Evolutionary conservation across 1,140 invertebrate genomes (phyloP), one percentile per base, ranked within the genome.

Genomic region (Meloidogyne chitwoodi): DNA sequence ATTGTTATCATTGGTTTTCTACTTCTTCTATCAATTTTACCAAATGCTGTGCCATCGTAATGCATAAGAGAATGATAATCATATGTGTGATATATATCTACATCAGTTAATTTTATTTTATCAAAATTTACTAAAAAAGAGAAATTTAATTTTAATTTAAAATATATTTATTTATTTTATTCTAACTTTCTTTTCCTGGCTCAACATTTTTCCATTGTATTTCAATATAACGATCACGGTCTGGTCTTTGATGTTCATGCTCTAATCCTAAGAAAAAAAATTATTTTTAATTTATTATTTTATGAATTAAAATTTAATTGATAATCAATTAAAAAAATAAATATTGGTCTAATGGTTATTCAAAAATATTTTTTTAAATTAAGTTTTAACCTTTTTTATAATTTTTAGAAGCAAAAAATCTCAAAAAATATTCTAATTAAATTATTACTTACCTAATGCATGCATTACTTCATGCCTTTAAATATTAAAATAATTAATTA

Each of bases 31-130:
- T 80, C 78, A 44, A 62, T 34, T 61, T 64, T 73, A 31, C 78
- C 78, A 63, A 80, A 80, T 16, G 78, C 78, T 26, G 76, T 77
- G 14, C 77, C 41, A 26, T 80, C 78, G 38, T 80, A 80, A 64
- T 80, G 78, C 78, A 80, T 80, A 31, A 80, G 69, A 22, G 78
- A 80, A 38, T 74, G 56, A 24, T 80, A 80, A 73, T 80, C 78
- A 68, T 80, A 80, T 4, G 24, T 66, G 61, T 80, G 77, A 24
- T 80, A 69, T 22, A 80, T 41, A 38, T 80, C 78, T n/a, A 80
- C 77, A 66, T 80, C 77, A 27, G 63, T 22, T 16, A 63, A 62
- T 14, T 71, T 68, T 68, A 80, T 80, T 62, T 68, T 63, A 5
- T 79, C 77, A 74, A 80, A 80, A 62, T 80, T 80, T 29, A 73